A percentile compares a stretch with the other conserved stretches of the same genome.
phyloP scores from a whole-genome alignment of 1,140 invertebrate genomes.

The Octopus bimaculoides region DNA sequence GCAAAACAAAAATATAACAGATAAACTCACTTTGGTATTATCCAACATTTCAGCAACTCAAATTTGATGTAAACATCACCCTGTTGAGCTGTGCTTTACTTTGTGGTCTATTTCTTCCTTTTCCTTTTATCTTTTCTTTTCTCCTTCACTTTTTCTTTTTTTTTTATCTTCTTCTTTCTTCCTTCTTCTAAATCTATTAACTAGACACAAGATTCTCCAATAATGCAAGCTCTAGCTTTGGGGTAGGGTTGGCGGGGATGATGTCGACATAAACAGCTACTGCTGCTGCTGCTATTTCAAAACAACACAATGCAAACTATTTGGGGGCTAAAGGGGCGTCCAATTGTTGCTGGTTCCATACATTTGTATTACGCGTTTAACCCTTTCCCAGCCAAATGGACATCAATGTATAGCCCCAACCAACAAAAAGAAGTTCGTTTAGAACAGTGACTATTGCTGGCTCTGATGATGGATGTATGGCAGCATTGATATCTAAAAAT shows the following conservation, averaged over 20 bases:
- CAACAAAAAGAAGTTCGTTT: background rate
- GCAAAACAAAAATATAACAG: background rate
- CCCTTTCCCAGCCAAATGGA: slow-evolving; percentile 3
- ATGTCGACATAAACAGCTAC: background rate
- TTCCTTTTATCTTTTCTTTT: no score
- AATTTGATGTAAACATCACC: no score
- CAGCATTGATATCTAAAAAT: background rate
- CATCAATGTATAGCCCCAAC: background rate
- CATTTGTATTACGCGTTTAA: slow-evolving; percentile 8
- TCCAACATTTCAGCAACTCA: no score
- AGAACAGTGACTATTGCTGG: slow-evolving; percentile 9
- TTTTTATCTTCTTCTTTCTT: background rate
- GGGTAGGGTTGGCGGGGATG: background rate
- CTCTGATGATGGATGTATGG: slow-evolving; percentile 8
- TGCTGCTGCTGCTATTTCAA: background rate
- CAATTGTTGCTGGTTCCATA: background rate
- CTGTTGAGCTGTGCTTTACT: no score
- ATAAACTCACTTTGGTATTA: no score
- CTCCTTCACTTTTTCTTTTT: background rate
- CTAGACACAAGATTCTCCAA: background rate
- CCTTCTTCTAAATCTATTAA: background rate
- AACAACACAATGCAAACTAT: background rate
- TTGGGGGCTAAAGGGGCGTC: background rate
- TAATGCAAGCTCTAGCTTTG: background rate
- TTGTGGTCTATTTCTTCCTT: no score